A percentile compares a stretch with the other conserved stretches of the same genome.
Conservation (phyloP, 2,797 vertebrate species). For the Eidolon dupreanum region DNA sequence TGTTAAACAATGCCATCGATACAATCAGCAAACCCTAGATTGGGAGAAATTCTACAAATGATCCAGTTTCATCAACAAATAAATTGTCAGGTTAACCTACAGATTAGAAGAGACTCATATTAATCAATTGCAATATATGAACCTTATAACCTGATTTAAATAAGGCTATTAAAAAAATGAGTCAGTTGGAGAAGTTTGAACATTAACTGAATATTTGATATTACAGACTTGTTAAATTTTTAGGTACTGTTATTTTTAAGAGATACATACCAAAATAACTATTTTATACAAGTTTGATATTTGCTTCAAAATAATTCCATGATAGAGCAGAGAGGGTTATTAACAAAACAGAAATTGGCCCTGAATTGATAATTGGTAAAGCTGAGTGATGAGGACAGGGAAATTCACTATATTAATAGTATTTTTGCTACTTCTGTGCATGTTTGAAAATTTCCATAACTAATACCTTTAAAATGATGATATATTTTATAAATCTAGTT, state of each 20-base stretch:
- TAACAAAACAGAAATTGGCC: neutral
- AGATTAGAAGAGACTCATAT: slow-evolving; percentile 15
- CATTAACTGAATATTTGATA: neutral
- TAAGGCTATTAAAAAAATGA: neutral
- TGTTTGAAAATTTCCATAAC: neutral
- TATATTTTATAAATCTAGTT: neutral
- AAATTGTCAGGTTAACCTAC: neutral
- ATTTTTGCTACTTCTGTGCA: neutral
- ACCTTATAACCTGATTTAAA: slow-evolving; percentile 2
- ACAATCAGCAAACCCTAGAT: neutral
- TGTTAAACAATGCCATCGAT: neutral
- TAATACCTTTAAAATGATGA: slow-evolving; percentile 35
- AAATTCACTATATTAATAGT: neutral
- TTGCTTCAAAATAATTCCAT: slow-evolving; percentile 13
- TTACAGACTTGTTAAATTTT: neutral
- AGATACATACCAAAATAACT: neutral
- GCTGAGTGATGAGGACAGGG: neutral
- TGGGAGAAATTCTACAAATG: neutral
- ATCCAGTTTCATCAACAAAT: neutral
- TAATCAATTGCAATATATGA: neutral
- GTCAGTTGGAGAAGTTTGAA: neutral
- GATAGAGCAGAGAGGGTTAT: slow-evolving; percentile 20
- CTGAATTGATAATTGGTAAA: neutral
- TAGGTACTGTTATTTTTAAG: neutral
- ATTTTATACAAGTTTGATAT: neutral